These are phyloP conservation scores for Camponotus vicinus DNA, from an alignment of 1,140 invertebrate genomes.

Conservation along the genomic window DNA sequence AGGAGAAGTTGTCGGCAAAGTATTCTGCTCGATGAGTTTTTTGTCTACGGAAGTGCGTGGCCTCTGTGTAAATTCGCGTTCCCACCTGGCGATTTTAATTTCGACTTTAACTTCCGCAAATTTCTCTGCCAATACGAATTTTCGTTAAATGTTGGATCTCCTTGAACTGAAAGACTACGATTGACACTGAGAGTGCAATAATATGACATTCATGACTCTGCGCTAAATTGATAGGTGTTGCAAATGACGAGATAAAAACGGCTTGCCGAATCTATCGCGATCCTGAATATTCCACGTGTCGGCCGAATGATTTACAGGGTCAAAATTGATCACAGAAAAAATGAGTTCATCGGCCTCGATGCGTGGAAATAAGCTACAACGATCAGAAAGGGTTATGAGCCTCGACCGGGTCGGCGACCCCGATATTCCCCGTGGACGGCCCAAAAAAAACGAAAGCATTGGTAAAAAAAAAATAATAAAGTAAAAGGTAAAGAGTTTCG, in stretches of 20 bases:
- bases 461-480: slow-evolving; percentile 67
- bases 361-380: slow-evolving; percentile 66
- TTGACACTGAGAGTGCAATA: neutral
- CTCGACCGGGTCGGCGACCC: slow-evolving; percentile 78
- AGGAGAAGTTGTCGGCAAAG: slow-evolving; percentile 27
- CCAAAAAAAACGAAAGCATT: slow-evolving; percentile 65
- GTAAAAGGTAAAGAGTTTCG: slow-evolving; percentile 76
- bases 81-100: neutral
- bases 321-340: slow-evolving; percentile 57
- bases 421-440: slow-evolving; percentile 65
- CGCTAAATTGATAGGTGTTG: neutral
- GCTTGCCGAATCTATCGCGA: neutral
- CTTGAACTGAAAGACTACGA: neutral
- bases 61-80: neutral
- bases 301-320: slow-evolving; percentile 11
- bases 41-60: slow-evolving; percentile 15
- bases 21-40: slow-evolving; percentile 54
- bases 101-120: slow-evolving; percentile 4
- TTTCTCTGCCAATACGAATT: neutral
- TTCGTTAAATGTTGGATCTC: neutral
- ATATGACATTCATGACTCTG: neutral
- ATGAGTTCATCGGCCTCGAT: slow-evolving; percentile 65
- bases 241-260: neutral
- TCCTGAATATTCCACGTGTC: slow-evolving; percentile 33
- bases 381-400: slow-evolving; percentile 80